Base-by-base conservation (phyloP, 2,797 vertebrate species). In the Monodelphis domestica region DNA sequence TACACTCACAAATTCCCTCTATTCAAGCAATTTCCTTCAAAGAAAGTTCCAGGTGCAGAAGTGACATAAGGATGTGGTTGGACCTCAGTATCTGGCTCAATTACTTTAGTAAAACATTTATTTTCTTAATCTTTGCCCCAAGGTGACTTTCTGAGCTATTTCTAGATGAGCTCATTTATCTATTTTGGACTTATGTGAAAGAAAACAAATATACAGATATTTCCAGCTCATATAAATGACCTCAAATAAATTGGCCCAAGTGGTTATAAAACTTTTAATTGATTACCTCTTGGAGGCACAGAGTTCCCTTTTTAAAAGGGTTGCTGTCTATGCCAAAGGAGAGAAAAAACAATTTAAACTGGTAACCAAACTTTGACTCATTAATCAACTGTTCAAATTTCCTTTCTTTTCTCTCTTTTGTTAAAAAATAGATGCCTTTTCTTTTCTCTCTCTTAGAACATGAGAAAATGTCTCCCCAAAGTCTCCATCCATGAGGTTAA, bases 1-100 rank as follows among this genome's bases (percentile, higher is more conserved):
- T 52, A 54, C 90, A 54, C 90, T 95, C 53, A 89, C 91, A 70
- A 78, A 87, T 93, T 96, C 89, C 91, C 90, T 15, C 9, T 53
- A 90, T 88, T 54, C 51, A 59, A 91, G 91, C 63, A 63, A 91
- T 96, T 95, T 96, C 93, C 95, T 91, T 94, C 96, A 96, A 96
- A 97, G 91, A 54, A 63, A 52, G 45, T 59, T 95, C 95, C 97
- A 96, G 94, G 94, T 96, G 96, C 95, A 92, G 63, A 50, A 57
- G 87, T 90, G 91, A 57, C 57, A 54, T 0, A 59, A 70, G 93
- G 96, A 87, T 93, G 93, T 95, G 94, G 92, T 53, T 87, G 3
- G 0, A 9, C 51, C 63, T 93, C 59, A 2, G 52, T 92, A 15
- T 91, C 90, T 91, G 94, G 91, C 90, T 95, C 45, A 21, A 70